Base-by-base conservation (phyloP, 2,113 vertebrate species). In the Vidua chalybeata region DNA sequence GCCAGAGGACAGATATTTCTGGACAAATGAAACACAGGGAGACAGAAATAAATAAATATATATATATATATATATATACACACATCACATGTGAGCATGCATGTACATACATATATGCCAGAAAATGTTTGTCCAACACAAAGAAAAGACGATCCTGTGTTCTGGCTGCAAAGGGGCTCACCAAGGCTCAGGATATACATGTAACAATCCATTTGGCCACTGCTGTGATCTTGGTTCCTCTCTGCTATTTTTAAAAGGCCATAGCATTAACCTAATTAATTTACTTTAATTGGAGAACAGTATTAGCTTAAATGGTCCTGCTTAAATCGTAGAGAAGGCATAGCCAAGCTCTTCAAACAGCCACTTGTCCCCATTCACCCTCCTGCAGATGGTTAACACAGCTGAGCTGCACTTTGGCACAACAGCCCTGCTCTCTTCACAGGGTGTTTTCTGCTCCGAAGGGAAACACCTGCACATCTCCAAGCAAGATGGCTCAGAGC, bases 381-480 rank as follows among this genome's bases (percentile, higher is more conserved):
- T 85, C 67, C 75, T 48, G 56, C 79, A 85, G 89, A 69, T 39
- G 33, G 71, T 55, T 14, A 81, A 56, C 52, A 19, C 58, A 68
- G 64, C 67, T 49, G 43, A 91, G 41, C 80, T 49, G 71, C 24
- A 28, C 39, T 46, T 46, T 46, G 54, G 76, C 85, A 94, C 55
- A 62, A 71, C 39, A 59, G 68, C 9, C 37, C 71, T 87, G 76
- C 63, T 68, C 78, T 69, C 69, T 30, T 67, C 12, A 3, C 68
- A 61, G 71, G 66, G n/a, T 35, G 72, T 56, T 94, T 87, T 87
- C 46, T 90, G 75, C 81, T 96, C 87, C n/a, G 68, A 90, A 94
- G 91, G 88, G 90, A 97, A 97, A 91, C 94, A 96, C 95, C 95
- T 97, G 96, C 92, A 73, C 1, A 0, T 81, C 81, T 79, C 68